These are phyloP conservation scores for Alosa sapidissima DNA, from an alignment of 2,797 vertebrate species.

Conservation along the genomic window DNA sequence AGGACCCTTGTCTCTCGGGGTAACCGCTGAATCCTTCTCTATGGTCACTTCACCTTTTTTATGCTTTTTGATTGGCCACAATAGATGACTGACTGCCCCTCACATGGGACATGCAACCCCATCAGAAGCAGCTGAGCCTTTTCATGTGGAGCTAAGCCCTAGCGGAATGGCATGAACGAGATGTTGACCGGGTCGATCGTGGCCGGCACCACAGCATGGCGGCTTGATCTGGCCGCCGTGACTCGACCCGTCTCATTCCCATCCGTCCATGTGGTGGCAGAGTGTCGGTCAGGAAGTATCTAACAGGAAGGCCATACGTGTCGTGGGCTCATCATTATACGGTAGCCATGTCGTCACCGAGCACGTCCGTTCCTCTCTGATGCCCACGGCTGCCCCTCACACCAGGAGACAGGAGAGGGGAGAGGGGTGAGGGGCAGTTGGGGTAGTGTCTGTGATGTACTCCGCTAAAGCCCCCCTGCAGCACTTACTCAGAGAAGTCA, in stretches of 20 bases:
- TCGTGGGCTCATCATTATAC: constrained; percentile 59
- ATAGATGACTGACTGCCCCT: too few species aligned
- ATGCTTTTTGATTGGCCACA: neutral
- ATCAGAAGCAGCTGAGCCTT: neutral
- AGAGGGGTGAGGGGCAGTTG: neutral
- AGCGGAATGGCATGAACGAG: neutral
- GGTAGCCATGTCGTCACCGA: constrained; percentile 53
- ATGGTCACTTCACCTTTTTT: neutral
- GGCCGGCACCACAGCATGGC: neutral
- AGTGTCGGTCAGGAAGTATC: constrained; percentile 47
- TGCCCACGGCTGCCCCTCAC: constrained; percentile 46
- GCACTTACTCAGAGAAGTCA: neutral
- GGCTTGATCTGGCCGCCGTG: neutral
- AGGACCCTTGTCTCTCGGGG: neutral
- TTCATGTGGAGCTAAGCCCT: neutral
- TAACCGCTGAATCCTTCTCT: neutral
- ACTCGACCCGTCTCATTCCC: neutral
- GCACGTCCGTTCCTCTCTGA: constrained; percentile 55
- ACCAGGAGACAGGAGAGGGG: neutral
- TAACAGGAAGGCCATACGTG: constrained; percentile 55
- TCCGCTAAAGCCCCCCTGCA: neutral
- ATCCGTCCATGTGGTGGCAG: constrained; percentile 33
- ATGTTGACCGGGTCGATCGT: neutral
- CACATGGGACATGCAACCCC: neutral
- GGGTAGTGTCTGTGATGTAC: neutral